phyloP scores from a whole-genome alignment of 2,797 vertebrate species.

The Oophaga sylvatica region DNA sequence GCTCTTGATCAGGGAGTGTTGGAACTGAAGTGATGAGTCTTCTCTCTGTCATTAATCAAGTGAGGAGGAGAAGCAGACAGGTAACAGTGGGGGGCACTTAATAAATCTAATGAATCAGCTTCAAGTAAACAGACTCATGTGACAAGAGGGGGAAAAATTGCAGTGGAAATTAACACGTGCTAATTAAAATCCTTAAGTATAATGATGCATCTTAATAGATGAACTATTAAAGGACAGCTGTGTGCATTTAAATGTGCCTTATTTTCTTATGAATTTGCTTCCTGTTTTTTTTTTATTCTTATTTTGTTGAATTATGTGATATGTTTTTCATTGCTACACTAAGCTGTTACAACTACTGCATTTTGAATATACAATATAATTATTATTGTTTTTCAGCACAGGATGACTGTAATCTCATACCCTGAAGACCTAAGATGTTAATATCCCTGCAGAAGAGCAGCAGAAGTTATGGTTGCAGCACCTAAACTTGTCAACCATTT shows the following conservation, averaged over 20 bases:
- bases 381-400: neutral
- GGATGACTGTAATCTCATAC: neutral
- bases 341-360: neutral
- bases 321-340: neutral
- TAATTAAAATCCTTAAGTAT: slow-evolving; percentile 58
- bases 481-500: neutral
- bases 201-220: slow-evolving; percentile 59
- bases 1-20: slow-evolving; percentile 40
- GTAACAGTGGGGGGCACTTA: slow-evolving; percentile 65
- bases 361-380: neutral
- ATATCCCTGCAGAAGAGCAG: neutral
- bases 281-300: neutral
- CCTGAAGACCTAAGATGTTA: neutral
- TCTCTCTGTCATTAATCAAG: slow-evolving; percentile 63
- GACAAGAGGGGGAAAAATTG: slow-evolving; percentile 65
- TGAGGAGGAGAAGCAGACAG: slow-evolving; percentile 62
- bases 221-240: slow-evolving; percentile 58
- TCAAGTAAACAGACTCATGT: slow-evolving; percentile 65
- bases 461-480: neutral
- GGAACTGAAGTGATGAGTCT: slow-evolving; percentile 54
- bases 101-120: slow-evolving; percentile 67
- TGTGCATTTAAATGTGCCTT: slow-evolving; percentile 38
- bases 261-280: slow-evolving; percentile 20
- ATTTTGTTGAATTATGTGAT: neutral
- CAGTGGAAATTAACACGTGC: slow-evolving; percentile 61